A percentile compares a stretch with the other conserved stretches of the same genome.
Conservation (phyloP, 2,113 vertebrate genomes). For the Bettongia penicillata region DNA sequence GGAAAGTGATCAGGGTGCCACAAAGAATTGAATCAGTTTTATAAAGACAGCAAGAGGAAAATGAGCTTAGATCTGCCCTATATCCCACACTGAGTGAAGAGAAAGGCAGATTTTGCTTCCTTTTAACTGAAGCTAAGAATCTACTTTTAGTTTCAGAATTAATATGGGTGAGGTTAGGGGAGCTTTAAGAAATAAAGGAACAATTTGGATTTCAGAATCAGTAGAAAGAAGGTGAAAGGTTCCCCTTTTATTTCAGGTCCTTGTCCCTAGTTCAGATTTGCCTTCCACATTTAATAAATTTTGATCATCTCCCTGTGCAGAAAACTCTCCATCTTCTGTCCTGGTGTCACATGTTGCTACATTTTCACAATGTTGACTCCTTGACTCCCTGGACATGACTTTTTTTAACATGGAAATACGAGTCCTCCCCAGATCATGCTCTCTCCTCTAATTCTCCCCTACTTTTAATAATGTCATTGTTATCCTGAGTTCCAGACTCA, state of each 20-base stretch:
- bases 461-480: neutral
- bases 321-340: neutral
- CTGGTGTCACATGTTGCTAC: neutral
- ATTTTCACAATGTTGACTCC: too few species aligned
- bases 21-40: neutral
- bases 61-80: neutral
- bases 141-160: neutral
- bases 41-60: neutral
- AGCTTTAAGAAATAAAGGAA: neutral
- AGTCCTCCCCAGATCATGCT: neutral
- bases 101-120: neutral
- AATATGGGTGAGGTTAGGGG: neutral
- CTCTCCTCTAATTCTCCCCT: neutral
- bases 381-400: neutral
- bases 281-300: neutral
- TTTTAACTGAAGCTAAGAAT: neutral
- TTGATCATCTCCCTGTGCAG: neutral
- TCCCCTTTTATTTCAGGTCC: neutral
- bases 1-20: neutral
- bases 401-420: neutral
- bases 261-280: neutral
- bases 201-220: neutral
- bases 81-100: neutral
- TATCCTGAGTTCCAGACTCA: neutral
- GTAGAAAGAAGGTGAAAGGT: neutral